Evolutionary conservation across 2,888 invertebrate genomes (phyloP).

Genomic region (Nasonovia ribisnigri): DNA sequence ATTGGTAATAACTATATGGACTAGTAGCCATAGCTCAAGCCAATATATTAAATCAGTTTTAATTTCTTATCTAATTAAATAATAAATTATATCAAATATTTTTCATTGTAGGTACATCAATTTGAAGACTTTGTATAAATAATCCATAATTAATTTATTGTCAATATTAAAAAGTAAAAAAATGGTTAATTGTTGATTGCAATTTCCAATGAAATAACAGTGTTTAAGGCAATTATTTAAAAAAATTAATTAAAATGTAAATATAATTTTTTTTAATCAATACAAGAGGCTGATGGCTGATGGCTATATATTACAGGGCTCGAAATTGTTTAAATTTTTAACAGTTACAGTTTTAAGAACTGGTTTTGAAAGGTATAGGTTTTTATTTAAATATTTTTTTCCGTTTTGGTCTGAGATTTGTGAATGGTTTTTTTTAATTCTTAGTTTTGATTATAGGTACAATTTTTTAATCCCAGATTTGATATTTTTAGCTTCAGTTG

Average conservation of each 20-base stretch:
- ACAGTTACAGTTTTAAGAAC: not conserved
- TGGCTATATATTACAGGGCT: no score
- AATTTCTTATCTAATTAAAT: not conserved
- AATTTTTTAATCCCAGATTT: no score
- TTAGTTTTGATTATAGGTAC: not conserved
- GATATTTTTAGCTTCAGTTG: no score
- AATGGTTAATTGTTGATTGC: not conserved
- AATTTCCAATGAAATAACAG: not conserved
- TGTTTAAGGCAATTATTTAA: not conserved
- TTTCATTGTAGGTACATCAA: no score
- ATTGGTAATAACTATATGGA: not conserved
- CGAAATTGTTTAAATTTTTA: not conserved
- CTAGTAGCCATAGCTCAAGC: not conserved
- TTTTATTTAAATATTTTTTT: not conserved
- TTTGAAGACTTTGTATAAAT: not conserved
- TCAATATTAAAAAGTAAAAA: not conserved
- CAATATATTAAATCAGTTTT: not conserved
- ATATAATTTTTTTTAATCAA: no score
- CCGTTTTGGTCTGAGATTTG: not conserved
- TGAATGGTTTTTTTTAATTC: not conserved
- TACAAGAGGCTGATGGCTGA: no score
- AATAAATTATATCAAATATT: not conserved
- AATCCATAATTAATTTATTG: not conserved
- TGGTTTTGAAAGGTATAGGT: not conserved
- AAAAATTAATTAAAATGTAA: no score